These are phyloP conservation scores for Amphibalanus amphitrite DNA, from an alignment of 1,140 invertebrate genomes.

Conservation along the genomic window DNA sequence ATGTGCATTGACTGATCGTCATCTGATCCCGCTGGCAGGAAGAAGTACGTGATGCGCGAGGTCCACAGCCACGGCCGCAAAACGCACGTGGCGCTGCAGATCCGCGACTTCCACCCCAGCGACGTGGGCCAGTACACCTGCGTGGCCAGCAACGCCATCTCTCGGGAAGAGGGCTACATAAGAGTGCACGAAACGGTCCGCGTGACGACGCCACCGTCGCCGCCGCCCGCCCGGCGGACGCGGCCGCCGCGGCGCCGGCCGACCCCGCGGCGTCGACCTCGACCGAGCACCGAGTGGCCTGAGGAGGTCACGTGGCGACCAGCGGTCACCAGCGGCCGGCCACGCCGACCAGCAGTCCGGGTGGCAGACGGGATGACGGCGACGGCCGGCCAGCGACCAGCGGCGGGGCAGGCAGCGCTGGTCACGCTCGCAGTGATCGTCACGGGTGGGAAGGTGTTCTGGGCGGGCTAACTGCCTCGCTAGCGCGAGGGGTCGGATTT, in stretches of 20 bases:
- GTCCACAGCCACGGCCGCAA: slow-evolving; percentile 7
- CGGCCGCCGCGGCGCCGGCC: no score
- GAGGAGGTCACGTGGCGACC: no score
- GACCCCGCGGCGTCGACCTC: no score
- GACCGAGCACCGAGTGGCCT: background rate
- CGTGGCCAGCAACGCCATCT: slow-evolving; percentile 14
- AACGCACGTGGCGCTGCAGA: slow-evolving; percentile 14
- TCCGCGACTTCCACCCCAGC: slow-evolving; percentile 8
- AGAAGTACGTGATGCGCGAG: slow-evolving; percentile 13
- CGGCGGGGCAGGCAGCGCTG: no score
- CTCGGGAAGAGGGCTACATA: slow-evolving; percentile 12
- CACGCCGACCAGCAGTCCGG: no score
- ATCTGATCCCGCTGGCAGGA: no score
- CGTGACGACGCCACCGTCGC: slow-evolving; percentile 5
- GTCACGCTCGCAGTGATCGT: background rate
- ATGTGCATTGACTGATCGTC: no score
- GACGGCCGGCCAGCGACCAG: no score
- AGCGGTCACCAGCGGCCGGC: background rate
- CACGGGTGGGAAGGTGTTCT: no score
- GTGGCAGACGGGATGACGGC: no score
- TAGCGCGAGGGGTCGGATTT: no score
- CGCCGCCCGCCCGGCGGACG: background rate
- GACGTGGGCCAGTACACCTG: slow-evolving; percentile 15
- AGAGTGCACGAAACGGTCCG: slow-evolving; percentile 11
- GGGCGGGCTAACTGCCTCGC: no score